Evolutionary conservation across 2,113 vertebrate genomes (phyloP).

Genomic region (Pelmatolapia mariae): DNA sequence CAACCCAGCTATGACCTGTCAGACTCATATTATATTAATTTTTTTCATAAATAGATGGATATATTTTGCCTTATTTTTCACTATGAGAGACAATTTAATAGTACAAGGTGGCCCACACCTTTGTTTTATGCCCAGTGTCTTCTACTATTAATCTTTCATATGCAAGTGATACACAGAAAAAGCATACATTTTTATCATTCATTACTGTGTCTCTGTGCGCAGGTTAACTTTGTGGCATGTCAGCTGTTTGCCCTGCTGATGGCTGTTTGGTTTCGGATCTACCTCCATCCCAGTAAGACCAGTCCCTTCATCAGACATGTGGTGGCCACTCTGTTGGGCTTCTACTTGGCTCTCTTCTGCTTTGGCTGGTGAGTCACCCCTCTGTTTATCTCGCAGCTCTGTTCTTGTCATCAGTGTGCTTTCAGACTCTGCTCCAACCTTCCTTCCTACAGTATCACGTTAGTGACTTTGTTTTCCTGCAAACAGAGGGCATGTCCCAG

Average conservation of each 20-base stretch:
- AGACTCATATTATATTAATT: neutral
- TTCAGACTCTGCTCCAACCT: neutral
- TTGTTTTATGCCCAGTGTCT: neutral
- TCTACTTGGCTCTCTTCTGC: slow-evolving; percentile 98
- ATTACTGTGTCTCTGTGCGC: slow-evolving; percentile 10
- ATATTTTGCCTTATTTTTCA: neutral
- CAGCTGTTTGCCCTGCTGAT: slow-evolving; percentile 95
- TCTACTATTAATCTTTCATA: neutral
- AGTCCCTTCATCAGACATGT: slow-evolving; percentile 93
- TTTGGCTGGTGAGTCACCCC: slow-evolving; percentile 93
- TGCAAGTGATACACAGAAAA: neutral
- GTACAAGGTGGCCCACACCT: neutral
- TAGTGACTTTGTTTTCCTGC: neutral
- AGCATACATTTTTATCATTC: neutral
- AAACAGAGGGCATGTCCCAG: neutral
- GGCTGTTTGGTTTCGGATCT: slow-evolving; percentile 92
- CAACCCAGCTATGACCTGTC: neutral
- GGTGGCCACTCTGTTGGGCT: slow-evolving; percentile 93
- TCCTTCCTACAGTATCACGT: neutral
- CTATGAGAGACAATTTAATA: neutral
- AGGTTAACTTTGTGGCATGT: slow-evolving; percentile 98
- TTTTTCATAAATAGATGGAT: neutral
- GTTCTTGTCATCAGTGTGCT: neutral
- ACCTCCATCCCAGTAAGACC: slow-evolving; percentile 94
- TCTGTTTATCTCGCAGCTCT: neutral